phyloP scores from a whole-genome alignment of 23 tunicate genomes.

The Corella eumyota region DNA sequence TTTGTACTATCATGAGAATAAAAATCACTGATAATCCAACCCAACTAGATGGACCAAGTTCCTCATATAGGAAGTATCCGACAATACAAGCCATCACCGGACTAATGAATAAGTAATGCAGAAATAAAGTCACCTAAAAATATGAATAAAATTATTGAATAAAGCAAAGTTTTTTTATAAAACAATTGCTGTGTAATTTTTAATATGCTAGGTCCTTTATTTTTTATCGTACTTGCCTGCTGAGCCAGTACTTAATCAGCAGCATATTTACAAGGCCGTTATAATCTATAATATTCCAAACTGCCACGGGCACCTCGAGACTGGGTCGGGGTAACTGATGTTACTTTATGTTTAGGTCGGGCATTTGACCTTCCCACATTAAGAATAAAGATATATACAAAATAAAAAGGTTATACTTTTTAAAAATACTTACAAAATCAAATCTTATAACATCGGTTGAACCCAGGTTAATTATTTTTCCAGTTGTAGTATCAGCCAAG shows the following conservation, averaged over 20 bases:
- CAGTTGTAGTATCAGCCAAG: slow-evolving; percentile 38
- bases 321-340: too few relatives aligned
- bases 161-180: not conserved
- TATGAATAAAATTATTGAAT: not conserved
- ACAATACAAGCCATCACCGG: slow-evolving; percentile 35
- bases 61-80: slow-evolving; percentile 20
- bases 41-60: slow-evolving; percentile 23
- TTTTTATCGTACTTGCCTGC: too few relatives aligned
- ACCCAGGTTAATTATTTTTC: slow-evolving; percentile 75
- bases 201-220: too few relatives aligned
- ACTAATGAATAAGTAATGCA: slow-evolving; percentile 49
- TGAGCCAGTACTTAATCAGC: too few relatives aligned
- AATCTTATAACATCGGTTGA: slow-evolving; percentile 81
- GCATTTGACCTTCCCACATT: too few relatives aligned
- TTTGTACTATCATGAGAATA: slow-evolving; percentile 25
- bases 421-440: slow-evolving; percentile 50
- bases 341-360: too few relatives aligned
- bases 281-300: too few relatives aligned
- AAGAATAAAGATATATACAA: too few relatives aligned
- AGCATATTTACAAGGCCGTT: too few relatives aligned
- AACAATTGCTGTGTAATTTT: too few relatives aligned
- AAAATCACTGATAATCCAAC: slow-evolving; percentile 25
- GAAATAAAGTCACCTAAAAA: slow-evolving; percentile 14
- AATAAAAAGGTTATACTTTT: too few relatives aligned
- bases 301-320: too few relatives aligned